Evolutionary conservation across 2,113 vertebrate genomes (phyloP).

Genomic region (Athene cunicularia): DNA sequence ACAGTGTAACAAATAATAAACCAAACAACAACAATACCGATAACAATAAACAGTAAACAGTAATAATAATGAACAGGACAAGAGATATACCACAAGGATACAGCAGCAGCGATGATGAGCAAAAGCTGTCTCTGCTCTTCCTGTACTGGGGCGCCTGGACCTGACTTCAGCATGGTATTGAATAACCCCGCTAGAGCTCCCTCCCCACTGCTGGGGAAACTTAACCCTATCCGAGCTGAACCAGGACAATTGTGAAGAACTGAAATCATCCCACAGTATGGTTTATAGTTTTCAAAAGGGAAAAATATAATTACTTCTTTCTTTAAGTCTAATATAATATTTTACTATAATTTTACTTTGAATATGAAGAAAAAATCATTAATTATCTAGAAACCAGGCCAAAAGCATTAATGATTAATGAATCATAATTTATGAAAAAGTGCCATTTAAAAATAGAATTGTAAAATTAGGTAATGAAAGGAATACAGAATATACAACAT

Average conservation of each 20-base stretch:
- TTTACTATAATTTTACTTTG: neutral
- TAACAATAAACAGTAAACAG: too few species aligned
- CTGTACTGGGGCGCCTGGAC: too few species aligned
- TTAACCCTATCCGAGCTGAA: too few species aligned
- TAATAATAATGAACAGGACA: too few species aligned
- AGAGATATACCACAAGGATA: too few species aligned
- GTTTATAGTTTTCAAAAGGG: neutral
- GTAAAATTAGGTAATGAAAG: neutral
- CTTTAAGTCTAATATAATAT: neutral
- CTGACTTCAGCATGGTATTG: too few species aligned
- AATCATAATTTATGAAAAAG: neutral
- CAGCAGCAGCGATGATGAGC: too few species aligned
- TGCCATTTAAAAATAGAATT: neutral
- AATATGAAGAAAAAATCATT: neutral
- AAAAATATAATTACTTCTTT: neutral
- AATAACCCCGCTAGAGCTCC: too few species aligned
- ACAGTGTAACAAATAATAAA: too few species aligned
- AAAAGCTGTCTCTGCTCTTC: too few species aligned
- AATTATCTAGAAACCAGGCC: neutral
- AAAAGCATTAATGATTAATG: neutral
- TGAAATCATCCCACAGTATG: neutral
- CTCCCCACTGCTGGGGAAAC: too few species aligned
- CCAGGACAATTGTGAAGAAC: neutral
- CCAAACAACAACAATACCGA: too few species aligned
- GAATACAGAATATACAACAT: neutral